Evolutionary conservation across 1,140 invertebrate species (phyloP).

Genomic region (Drosophila navojoa): DNA sequence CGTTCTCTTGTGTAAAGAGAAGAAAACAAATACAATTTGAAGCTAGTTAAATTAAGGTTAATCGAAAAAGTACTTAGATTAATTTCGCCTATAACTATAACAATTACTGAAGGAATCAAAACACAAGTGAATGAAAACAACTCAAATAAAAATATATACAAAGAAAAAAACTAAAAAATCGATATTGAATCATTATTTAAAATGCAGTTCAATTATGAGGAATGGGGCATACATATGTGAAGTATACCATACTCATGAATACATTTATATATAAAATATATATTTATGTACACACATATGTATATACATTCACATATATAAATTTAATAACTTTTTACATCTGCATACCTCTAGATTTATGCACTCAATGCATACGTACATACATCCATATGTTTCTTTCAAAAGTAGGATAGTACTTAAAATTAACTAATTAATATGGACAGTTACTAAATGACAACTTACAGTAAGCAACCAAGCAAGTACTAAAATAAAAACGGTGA

Average conservation of each 20-base stretch:
- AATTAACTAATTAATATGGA: slow-evolving; percentile 9
- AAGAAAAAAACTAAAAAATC: slow-evolving; percentile 37
- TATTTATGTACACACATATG: slow-evolving; percentile 14
- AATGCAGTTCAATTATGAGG: slow-evolving; percentile 11
- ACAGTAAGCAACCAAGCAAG: neutral
- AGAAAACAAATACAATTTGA: slow-evolving; percentile 13
- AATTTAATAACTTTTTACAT: neutral
- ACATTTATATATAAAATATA: slow-evolving; percentile 3
- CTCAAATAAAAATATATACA: slow-evolving; percentile 26
- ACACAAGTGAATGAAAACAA: neutral
- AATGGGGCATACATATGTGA: neutral
- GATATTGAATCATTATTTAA: slow-evolving; percentile 42
- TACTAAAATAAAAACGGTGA: slow-evolving; percentile 16
- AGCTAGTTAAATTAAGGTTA: neutral
- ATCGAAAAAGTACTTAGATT: neutral
- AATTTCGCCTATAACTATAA: neutral
- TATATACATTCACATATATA: slow-evolving; percentile 17
- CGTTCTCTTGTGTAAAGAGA: slow-evolving; percentile 30
- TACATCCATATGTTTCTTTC: neutral
- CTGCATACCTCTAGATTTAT: neutral
- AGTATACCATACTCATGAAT: neutral
- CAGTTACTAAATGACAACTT: slow-evolving; percentile 2
- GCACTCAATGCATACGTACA: slow-evolving; percentile 1
- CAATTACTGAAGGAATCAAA: neutral
- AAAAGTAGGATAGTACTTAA: neutral